These are phyloP conservation scores for Bostrychus sinensis DNA, from an alignment of 2,113 vertebrate species.

Conservation along the genomic window DNA sequence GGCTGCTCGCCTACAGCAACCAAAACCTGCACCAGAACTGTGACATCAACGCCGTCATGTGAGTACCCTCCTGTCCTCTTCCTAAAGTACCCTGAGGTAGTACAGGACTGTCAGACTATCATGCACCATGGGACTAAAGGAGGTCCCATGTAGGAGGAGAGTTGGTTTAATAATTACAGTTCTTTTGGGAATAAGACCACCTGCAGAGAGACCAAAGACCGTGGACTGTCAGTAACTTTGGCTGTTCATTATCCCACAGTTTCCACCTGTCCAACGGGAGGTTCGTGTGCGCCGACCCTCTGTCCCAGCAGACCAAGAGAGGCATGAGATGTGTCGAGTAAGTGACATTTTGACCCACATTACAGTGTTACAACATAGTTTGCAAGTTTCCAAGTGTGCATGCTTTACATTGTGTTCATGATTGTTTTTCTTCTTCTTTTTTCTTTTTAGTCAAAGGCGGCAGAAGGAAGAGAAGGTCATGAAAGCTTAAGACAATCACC, in stretches of 20 bases:
- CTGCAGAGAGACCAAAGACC: too few relatives aligned
- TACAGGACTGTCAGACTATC: too few relatives aligned
- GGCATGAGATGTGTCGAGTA: constrained; percentile 57
- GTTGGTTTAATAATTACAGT: too few relatives aligned
- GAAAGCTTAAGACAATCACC: neutral
- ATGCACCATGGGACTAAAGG: too few relatives aligned
- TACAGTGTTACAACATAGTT: too few relatives aligned
- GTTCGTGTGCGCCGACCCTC: constrained; percentile 68
- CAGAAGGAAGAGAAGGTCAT: neutral
- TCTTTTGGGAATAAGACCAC: too few relatives aligned
- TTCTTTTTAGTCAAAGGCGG: neutral
- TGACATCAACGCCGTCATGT: constrained; percentile 75
- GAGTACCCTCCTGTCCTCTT: constrained; percentile 39
- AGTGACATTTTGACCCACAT: constrained; percentile 30
- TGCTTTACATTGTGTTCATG: neutral
- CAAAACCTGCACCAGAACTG: constrained; percentile 64
- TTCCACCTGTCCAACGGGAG: constrained; percentile 40
- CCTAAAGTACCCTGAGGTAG: too few relatives aligned
- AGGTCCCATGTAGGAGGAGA: too few relatives aligned
- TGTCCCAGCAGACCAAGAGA: constrained; percentile 18
- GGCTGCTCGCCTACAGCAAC: constrained; percentile 50
- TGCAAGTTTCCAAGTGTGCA: too few relatives aligned
- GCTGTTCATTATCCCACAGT: constrained; percentile 42
- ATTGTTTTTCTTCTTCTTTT: neutral
- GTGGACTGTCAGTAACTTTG: neutral